phyloP scores from a whole-genome alignment of 2,113 vertebrate genomes.

The Rissa tridactyla region DNA sequence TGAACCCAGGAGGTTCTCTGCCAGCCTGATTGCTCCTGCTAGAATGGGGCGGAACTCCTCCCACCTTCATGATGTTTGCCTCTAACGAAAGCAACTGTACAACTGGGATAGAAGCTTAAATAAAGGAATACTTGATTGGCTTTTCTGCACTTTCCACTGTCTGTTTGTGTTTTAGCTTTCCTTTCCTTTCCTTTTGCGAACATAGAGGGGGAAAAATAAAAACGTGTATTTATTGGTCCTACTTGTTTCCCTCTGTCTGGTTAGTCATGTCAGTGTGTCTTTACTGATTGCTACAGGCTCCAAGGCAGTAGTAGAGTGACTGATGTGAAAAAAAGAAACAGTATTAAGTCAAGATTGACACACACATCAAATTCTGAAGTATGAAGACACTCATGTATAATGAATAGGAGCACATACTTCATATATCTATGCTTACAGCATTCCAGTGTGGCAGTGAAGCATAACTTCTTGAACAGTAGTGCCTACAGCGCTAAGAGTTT shows the following conservation, averaged over 20 bases:
- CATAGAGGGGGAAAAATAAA: neutral
- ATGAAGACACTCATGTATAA: neutral
- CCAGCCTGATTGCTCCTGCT: neutral
- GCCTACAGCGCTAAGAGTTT: neutral
- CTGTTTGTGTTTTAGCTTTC: neutral
- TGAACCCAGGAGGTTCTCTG: neutral
- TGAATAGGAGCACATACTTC: neutral
- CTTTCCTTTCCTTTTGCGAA: neutral
- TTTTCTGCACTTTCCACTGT: neutral
- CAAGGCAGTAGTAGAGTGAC: neutral
- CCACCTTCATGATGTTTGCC: neutral
- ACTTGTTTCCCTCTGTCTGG: neutral
- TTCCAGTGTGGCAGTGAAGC: neutral
- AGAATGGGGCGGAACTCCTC: neutral
- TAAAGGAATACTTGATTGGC: neutral
- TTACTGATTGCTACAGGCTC: neutral
- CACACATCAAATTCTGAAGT: neutral
- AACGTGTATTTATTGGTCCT: neutral
- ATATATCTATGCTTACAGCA: neutral
- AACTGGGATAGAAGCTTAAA: neutral
- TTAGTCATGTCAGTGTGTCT: neutral
- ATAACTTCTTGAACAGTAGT: slow-evolving; percentile 10
- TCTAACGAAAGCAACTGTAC: neutral
- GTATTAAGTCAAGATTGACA: neutral
- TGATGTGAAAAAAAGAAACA: neutral